phyloP scores from a whole-genome alignment of 2,113 vertebrate species.

The Camelus bactrianus region DNA sequence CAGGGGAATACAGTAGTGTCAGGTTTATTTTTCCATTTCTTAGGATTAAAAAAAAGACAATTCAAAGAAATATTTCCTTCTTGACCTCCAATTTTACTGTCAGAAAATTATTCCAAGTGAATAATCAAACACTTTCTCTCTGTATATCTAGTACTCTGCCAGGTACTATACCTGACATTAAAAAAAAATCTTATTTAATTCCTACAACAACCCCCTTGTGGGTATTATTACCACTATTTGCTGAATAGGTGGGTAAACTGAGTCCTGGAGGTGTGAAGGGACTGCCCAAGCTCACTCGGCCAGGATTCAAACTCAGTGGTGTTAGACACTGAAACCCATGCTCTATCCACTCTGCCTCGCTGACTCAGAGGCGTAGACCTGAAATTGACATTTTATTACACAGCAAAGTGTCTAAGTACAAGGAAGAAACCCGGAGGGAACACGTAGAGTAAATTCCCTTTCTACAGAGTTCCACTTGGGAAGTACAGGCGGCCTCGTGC shows the following conservation, averaged over 20 bases:
- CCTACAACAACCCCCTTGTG: not conserved
- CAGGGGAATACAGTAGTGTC: not conserved
- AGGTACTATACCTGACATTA: not conserved
- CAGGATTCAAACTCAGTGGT: not conserved
- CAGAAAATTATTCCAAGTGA: not conserved
- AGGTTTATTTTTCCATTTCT: constrained; percentile 34
- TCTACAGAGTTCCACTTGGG: not conserved
- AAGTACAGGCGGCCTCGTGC: not conserved
- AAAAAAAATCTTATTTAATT: constrained; percentile 17
- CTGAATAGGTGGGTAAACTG: not conserved
- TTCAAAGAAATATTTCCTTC: not conserved
- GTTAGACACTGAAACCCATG: not conserved
- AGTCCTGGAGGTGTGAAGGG: not conserved
- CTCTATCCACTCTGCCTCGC: not conserved
- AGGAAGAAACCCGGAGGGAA: not conserved
- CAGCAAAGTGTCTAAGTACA: not conserved
- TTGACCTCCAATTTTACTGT: not conserved
- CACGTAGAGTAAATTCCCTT: not conserved
- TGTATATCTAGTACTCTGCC: not conserved
- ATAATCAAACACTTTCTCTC: not conserved
- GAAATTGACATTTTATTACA: not conserved
- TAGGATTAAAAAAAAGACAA: constrained; percentile 12
- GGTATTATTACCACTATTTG: not conserved
- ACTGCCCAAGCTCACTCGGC: not conserved
- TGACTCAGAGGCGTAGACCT: not conserved